Evolutionary conservation across 2,113 vertebrate genomes (phyloP).

Genomic region (Nansenia antarctica): DNA sequence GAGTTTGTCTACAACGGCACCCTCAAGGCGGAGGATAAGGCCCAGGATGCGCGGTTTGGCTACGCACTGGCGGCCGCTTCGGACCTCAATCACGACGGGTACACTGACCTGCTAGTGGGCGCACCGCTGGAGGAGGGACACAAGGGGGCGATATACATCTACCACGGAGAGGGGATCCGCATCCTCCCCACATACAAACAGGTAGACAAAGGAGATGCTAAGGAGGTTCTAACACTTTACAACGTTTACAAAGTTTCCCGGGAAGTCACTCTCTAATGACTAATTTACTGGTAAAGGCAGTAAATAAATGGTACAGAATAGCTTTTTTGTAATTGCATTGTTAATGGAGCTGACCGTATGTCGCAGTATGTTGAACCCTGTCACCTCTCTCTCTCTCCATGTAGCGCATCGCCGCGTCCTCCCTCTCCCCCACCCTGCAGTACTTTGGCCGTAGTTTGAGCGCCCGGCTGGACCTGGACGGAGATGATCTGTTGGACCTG

Average conservation of each 20-base stretch:
- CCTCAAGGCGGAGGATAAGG: conserved; percentile 73
- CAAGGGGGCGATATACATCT: conserved; percentile 88
- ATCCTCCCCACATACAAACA: conserved; percentile 79
- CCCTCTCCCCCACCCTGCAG: conserved; percentile 75
- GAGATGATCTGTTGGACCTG: conserved; percentile 87
- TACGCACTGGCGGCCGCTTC: conserved; percentile 82
- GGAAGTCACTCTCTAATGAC: too few species aligned
- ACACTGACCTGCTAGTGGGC: conserved; percentile 83
- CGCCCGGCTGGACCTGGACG: conserved; percentile 83
- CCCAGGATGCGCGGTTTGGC: conserved; percentile 89
- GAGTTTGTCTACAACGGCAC: conserved; percentile 79
- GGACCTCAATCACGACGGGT: conserved; percentile 89
- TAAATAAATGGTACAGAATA: too few species aligned
- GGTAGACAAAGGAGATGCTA: conserved; percentile 57
- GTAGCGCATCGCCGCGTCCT: conserved; percentile 82
- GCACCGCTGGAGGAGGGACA: conserved; percentile 92
- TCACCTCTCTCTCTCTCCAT: background rate
- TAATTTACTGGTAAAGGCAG: too few species aligned
- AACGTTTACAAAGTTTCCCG: too few species aligned
- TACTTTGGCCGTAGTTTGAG: conserved; percentile 95
- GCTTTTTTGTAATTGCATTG: too few species aligned
- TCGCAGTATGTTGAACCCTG: too few species aligned
- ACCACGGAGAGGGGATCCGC: conserved; percentile 77
- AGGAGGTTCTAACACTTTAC: too few species aligned
- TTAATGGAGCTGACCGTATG: too few species aligned